These are phyloP conservation scores for Drosophila koepferae DNA, from an alignment of 2,888 invertebrate species.

Conservation along the genomic window DNA sequence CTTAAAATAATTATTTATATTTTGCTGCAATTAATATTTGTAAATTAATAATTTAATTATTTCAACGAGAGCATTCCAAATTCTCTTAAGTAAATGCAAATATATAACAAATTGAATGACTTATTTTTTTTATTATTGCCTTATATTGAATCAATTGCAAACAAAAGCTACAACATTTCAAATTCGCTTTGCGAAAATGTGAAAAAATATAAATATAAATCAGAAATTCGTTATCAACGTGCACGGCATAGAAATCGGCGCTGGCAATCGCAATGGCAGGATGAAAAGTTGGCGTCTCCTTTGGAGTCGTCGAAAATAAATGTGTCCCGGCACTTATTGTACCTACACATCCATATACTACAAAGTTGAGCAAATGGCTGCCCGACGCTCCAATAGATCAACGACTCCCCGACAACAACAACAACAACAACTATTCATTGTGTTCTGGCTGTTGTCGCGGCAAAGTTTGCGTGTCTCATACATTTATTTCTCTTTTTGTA, in stretches of 20 bases:
- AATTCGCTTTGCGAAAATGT: constrained; percentile 17
- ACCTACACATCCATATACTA: constrained; percentile 49
- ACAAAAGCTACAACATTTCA: neutral
- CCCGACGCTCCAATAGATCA: constrained; percentile 69
- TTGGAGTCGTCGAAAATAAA: constrained; percentile 46
- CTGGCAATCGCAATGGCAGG: constrained; percentile 11
- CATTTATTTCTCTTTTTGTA: constrained; percentile 23
- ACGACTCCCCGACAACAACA: constrained; percentile 56
- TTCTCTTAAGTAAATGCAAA: neutral
- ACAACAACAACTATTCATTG: constrained; percentile 26
- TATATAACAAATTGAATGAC: neutral
- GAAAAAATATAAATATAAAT: constrained; percentile 23
- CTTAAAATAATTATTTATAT: neutral
- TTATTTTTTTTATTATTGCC: neutral
- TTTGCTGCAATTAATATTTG: neutral
- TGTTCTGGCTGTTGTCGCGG: constrained; percentile 51
- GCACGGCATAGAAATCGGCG: constrained; percentile 21
- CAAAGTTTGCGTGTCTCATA: constrained; percentile 74
- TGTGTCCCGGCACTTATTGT: constrained; percentile 69
- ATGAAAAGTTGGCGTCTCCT: constrained; percentile 25
- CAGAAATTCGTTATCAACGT: constrained; percentile 19
- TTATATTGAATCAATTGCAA: neutral
- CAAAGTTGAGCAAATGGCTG: constrained; percentile 53
- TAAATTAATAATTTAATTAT: neutral
- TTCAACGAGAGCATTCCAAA: neutral